Conservation (phyloP, 2,797 vertebrate genomes). For the Anomalospiza imberbis region DNA sequence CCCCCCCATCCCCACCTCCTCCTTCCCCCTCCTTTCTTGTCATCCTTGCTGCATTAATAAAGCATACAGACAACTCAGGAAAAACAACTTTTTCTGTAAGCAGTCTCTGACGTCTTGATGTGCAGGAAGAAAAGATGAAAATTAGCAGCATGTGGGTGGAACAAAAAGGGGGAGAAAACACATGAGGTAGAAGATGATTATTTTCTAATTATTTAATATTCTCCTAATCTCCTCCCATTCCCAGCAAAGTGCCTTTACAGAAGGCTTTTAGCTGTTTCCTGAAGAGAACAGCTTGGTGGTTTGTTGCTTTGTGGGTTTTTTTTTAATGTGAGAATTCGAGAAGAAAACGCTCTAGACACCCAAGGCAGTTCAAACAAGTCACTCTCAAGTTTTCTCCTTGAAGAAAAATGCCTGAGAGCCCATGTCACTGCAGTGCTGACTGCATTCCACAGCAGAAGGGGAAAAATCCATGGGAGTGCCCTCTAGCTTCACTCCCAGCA, state of each 20-base stretch:
- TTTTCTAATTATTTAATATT: slow-evolving; percentile 65
- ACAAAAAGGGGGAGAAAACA: slow-evolving; percentile 38
- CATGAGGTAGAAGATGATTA: slow-evolving; percentile 40
- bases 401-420: background rate
- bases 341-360: slow-evolving; percentile 1
- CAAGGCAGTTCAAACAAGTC: background rate
- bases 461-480: background rate
- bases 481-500: background rate
- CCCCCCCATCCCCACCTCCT: background rate
- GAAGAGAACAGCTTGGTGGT: slow-evolving; percentile 2
- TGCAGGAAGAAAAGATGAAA: slow-evolving; percentile 63
- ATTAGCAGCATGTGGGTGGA: slow-evolving; percentile 64
- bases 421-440: background rate
- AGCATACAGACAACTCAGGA: slow-evolving; percentile 40
- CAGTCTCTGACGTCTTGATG: slow-evolving; percentile 55
- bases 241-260: background rate
- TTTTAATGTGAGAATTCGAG: background rate
- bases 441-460: background rate
- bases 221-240: background rate
- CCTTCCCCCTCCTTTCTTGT: background rate
- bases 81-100: slow-evolving; percentile 60
- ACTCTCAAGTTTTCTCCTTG: background rate
- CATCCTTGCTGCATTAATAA: slow-evolving; percentile 40
- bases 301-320: background rate
- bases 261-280: slow-evolving; percentile 8